Evolutionary conservation across 2,797 vertebrate genomes (phyloP), one percentile per base, ranked within the genome.

Genomic region (Anabacerthia variegaticeps): DNA sequence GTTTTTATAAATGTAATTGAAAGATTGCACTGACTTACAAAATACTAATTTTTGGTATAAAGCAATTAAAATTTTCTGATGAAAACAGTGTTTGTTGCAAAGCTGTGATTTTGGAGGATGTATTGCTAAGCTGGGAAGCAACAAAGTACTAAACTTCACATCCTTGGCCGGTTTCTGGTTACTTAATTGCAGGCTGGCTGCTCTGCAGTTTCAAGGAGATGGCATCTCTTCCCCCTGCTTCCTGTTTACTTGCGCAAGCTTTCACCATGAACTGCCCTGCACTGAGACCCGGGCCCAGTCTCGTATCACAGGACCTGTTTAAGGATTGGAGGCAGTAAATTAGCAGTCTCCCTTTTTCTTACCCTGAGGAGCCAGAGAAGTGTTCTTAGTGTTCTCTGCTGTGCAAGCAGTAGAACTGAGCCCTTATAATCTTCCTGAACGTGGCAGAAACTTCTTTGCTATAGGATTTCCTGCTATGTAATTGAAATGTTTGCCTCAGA

Each of bases 401-500:
- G 22, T 43, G 30, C 62, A 54, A 79, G 17, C 12, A 20, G 2
- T 22, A 58, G 37, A 89, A 41, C 71, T 8, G 7, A 86, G 43
- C 34, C 41, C 58, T 85, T 74, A 77, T 61, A 92, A 72, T 77
- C 56, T 90, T 73, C 37, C 56, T 67, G 59, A 84, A 55, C 55
- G 66, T 59, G 51, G 43, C 59, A 95, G 77, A 92, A 96, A 76
- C 80, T 54, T 34, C 30, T 96, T 95, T 77, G 69, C 85, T 92
- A 6, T 89, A 94, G 81, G 83, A 92, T 94, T 92, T 96, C 68
- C 93, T 91, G 86, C 94, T 84, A 85, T 85, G 85, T 92, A 95
- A 95, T 92, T 96, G 95, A 97, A 96, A 89, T 80, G 74, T 94
- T 89, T 78, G 81, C 62, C 79, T 97, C 89, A 61, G 83, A 92